phyloP scores from a whole-genome alignment of 2,888 invertebrate species.

The Stenoptilia bipunctidactyla region DNA sequence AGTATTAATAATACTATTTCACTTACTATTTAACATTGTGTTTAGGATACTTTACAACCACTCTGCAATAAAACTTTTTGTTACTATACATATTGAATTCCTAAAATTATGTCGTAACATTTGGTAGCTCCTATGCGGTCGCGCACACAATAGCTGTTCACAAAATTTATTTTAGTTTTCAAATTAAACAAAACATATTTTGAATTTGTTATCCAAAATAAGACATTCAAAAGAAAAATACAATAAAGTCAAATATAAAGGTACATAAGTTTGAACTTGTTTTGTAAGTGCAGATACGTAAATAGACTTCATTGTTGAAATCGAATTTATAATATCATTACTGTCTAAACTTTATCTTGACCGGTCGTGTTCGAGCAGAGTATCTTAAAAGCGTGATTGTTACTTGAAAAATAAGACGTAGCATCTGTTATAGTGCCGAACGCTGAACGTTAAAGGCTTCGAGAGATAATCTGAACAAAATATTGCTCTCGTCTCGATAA shows the following conservation, averaged over 20 bases:
- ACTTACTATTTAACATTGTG: background rate
- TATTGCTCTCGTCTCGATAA: constrained; percentile 51
- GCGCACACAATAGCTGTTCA: too few relatives aligned
- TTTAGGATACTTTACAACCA: too few relatives aligned
- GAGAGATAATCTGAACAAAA: constrained; percentile 56
- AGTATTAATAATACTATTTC: constrained; percentile 1
- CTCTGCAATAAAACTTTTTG: too few relatives aligned
- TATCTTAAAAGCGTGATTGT: constrained; percentile 43
- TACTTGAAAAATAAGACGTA: constrained; percentile 57
- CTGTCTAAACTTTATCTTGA: constrained; percentile 21
- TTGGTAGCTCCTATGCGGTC: too few relatives aligned
- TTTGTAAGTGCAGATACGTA: too few relatives aligned
- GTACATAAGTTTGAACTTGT: too few relatives aligned
- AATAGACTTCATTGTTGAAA: constrained; percentile 2
- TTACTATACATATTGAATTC: too few relatives aligned
- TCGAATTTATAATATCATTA: constrained; percentile 5
- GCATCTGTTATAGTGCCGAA: constrained; percentile 38
- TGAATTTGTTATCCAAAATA: constrained; percentile 1
- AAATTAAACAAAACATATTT: background rate
- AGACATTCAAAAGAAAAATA: constrained; percentile 2
- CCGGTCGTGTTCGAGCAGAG: constrained; percentile 24
- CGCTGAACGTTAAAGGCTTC: constrained; percentile 47
- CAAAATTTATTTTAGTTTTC: background rate
- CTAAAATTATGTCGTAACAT: too few relatives aligned
- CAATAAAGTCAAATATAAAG: constrained; percentile 1